Base-by-base conservation (phyloP, 37 sponge, comb jelly and placozoan genomes). In the Tethya wilhelma region DNA sequence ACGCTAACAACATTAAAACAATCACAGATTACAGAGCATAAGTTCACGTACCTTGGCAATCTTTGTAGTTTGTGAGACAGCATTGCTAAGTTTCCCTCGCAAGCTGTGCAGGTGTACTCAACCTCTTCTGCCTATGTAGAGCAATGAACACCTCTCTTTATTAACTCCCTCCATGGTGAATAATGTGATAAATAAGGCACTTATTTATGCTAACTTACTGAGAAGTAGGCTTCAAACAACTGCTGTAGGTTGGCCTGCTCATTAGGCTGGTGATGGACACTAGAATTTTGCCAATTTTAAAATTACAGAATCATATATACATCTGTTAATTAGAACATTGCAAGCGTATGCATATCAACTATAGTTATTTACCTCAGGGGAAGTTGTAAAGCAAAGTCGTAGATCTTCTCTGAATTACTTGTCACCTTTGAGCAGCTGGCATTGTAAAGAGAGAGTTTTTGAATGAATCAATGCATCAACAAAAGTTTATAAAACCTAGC, bases 351-450 rank as follows among this genome's bases (percentile, higher is more conserved):
- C 17, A 78, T 40, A 76, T 31, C 17, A 7, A 64, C 17, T 2
- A 36, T 33, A 12, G 3, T 60, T 11, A n/a, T 6, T 17, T 64
- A 83, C 83, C 77, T 75, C 26, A 12, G 67, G 23, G 88, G 82
- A 8, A 87, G 67, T 59, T 87, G 88, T 0, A 87, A 71, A 44
- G 81, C 68, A 74, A 81, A 76, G 57, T 87, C 88, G 43, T 76
- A 81, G 46, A 81, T 70, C 22, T 40, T 38, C 43, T 86, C 73
- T 39, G 40, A 30, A 37, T 67, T 76, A 9, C 22, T 57, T 42
- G 75, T 75, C 20, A 67, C 62, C 39, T 69, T 67, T 8, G 45
- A 44, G 75, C 88, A 87, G 4, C 68, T 80, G 32, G 5, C 26
- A 14, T 28, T 43, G 30, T 43, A 22, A 44, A 71, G 6, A 30